Evolutionary conservation across 2,113 vertebrate species (phyloP).

Genomic region (Acrocephalus kingi): DNA sequence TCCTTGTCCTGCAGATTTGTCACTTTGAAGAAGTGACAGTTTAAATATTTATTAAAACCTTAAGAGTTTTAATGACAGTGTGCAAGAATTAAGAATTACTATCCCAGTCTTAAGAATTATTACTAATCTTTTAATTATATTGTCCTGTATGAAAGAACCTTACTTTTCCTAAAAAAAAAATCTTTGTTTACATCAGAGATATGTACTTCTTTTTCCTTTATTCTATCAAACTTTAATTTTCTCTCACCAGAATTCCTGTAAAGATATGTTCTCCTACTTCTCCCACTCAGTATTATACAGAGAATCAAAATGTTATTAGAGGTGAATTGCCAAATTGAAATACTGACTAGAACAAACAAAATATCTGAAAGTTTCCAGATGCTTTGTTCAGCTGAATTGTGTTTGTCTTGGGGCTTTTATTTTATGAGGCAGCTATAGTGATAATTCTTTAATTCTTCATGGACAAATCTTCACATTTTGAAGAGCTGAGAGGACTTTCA

Average conservation of each 20-base stretch:
- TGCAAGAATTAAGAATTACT: neutral
- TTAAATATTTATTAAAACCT: neutral
- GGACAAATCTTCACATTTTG: neutral
- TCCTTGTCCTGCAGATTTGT: neutral
- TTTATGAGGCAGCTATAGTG: neutral
- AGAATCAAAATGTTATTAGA: neutral
- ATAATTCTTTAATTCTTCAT: neutral
- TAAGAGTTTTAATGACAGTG: neutral
- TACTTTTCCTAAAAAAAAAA: neutral
- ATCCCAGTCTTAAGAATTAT: neutral
- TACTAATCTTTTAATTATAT: neutral
- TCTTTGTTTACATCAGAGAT: neutral
- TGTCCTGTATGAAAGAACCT: neutral
- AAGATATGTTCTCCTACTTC: neutral
- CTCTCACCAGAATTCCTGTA: neutral
- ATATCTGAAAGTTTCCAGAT: neutral
- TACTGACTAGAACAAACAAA: neutral
- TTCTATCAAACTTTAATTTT: neutral
- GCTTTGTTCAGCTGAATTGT: neutral
- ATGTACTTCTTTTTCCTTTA: neutral
- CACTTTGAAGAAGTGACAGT: neutral
- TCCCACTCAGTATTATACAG: neutral
- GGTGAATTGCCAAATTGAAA: neutral
- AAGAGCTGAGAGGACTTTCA: neutral
- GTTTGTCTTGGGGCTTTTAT: neutral